Percentiles rank a stretch among this genome's conserved stretches.
phyloP scores from a whole-genome alignment of 2,797 vertebrate species.

The Carcharodon carcharias region DNA sequence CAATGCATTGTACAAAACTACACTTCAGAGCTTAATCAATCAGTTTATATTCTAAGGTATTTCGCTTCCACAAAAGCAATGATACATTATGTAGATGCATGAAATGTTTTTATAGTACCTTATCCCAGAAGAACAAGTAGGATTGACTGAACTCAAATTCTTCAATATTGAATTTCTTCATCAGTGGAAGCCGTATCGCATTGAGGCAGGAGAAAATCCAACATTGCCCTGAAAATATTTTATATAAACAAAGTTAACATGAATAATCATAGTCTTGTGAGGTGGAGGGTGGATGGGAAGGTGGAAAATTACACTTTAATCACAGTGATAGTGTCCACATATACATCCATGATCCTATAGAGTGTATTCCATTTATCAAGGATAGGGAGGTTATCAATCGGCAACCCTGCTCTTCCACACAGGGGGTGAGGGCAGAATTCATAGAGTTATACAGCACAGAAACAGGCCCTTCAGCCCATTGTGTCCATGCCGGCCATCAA shows the following conservation, averaged over 20 bases:
- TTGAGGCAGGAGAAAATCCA: slow-evolving; percentile 99
- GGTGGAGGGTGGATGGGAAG: no score
- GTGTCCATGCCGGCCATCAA: no score
- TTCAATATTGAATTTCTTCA: slow-evolving; percentile 95
- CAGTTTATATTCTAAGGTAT: background rate
- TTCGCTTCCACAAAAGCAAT: background rate
- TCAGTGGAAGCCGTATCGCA: slow-evolving; percentile 93
- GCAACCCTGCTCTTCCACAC: background rate
- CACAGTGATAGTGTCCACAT: background rate
- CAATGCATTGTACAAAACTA: background rate
- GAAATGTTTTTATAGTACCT: slow-evolving; percentile 57
- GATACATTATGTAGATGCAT: background rate
- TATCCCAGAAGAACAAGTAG: slow-evolving; percentile 98
- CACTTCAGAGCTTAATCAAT: background rate
- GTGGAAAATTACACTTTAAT: background rate
- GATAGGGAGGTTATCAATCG: background rate
- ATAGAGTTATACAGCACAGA: no score
- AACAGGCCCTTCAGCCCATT: no score
- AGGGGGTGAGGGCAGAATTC: background rate
- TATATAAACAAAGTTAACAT: background rate
- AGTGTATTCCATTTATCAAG: background rate
- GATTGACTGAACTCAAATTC: slow-evolving; percentile 99
- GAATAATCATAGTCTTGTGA: background rate
- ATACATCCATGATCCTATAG: background rate
- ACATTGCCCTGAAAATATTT: slow-evolving; percentile 75